Conservation (phyloP, 2,888 invertebrate species). For the Patella ulyssiponensis region DNA sequence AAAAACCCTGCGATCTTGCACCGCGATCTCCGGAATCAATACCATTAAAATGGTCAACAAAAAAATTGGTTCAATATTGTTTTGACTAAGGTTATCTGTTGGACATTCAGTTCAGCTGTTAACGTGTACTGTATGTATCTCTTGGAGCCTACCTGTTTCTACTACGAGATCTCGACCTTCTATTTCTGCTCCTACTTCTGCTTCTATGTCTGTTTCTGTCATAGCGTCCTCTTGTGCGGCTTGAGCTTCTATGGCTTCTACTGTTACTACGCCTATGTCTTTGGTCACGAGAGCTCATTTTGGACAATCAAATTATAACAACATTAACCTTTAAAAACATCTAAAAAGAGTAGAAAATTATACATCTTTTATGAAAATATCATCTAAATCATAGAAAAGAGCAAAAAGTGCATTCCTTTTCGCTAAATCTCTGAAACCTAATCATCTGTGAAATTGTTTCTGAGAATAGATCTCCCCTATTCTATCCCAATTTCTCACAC, state of each 20-base stretch:
- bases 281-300: conserved; percentile 25
- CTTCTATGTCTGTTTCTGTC: conserved; percentile 33
- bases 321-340: not conserved
- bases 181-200: not conserved
- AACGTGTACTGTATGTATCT: not conserved
- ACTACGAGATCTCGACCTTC: not conserved
- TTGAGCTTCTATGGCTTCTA: conserved; percentile 27
- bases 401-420: too few relatives aligned
- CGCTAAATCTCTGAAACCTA: too few relatives aligned
- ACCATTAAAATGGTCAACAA: too few relatives aligned
- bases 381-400: too few relatives aligned
- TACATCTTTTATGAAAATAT: too few relatives aligned
- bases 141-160: conserved; percentile 20
- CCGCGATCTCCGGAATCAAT: too few relatives aligned
- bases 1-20: too few relatives aligned
- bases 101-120: not conserved
- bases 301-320: not conserved
- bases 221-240: conserved; percentile 20
- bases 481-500: too few relatives aligned
- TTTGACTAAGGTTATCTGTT: conserved; percentile 11
- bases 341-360: not conserved
- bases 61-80: not conserved
- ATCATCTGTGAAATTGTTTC: too few relatives aligned
- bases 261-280: conserved; percentile 38
- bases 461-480: too few relatives aligned